A percentile compares a stretch with the other conserved stretches of the same genome.
These are phyloP conservation scores for Atractosteus spatula DNA, from an alignment of 2,113 vertebrate species.

Conservation along the genomic window DNA sequence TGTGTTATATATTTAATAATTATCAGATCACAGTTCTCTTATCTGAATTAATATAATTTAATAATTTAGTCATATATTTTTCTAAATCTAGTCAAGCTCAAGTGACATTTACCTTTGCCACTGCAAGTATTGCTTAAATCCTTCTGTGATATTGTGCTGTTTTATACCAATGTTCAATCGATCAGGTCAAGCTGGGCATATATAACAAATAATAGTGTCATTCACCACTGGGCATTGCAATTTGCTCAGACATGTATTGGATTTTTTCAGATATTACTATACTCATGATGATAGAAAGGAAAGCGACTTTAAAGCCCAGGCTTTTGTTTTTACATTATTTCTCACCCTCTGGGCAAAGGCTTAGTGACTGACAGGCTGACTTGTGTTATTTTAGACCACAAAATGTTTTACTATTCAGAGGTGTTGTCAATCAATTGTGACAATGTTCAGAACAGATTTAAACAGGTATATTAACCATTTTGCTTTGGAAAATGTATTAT, in stretches of 20 bases:
- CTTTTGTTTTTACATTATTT: slow-evolving; percentile 55
- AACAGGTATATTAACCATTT: slow-evolving; percentile 73
- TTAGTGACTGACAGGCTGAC: slow-evolving; percentile 70
- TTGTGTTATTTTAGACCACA: slow-evolving; percentile 66
- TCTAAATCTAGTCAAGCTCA: slow-evolving; percentile 52
- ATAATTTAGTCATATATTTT: background rate
- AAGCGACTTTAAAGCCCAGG: slow-evolving; percentile 40
- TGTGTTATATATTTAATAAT: too few species aligned
- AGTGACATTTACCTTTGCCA: slow-evolving; percentile 55
- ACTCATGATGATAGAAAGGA: slow-evolving; percentile 45
- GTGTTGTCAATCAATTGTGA: slow-evolving; percentile 73
- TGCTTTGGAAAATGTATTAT: slow-evolving; percentile 66
- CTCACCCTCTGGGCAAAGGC: slow-evolving; percentile 69
- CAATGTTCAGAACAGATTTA: slow-evolving; percentile 77
- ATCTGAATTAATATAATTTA: background rate
- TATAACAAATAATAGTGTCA: slow-evolving; percentile 61
- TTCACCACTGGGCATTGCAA: slow-evolving; percentile 57
- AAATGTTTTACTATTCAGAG: slow-evolving; percentile 74
- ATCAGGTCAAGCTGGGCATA: slow-evolving; percentile 58
- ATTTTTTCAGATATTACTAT: slow-evolving; percentile 47
- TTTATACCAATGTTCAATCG: slow-evolving; percentile 54
- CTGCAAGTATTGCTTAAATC: slow-evolving; percentile 34
- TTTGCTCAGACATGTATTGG: slow-evolving; percentile 52
- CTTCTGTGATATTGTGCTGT: slow-evolving; percentile 46
- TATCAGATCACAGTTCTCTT: too few species aligned